phyloP scores from a whole-genome alignment of 2,113 vertebrate species.

The Cyrtonyx montezumae region DNA sequence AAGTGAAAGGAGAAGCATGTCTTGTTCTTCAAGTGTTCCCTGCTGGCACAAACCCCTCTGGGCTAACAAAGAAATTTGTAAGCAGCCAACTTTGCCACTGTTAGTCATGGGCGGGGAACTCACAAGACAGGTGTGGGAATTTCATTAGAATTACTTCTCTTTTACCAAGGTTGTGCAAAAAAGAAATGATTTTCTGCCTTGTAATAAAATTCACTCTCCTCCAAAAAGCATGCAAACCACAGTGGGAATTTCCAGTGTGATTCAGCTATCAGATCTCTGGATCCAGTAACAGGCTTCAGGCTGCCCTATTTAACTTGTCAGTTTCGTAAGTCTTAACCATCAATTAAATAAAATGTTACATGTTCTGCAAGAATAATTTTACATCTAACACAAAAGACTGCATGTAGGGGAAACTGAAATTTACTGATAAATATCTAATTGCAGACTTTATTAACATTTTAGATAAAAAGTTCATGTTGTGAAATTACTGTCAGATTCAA shows the following conservation, averaged over 20 bases:
- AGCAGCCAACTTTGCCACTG: neutral
- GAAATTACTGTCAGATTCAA: neutral
- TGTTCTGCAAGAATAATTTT: neutral
- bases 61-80: neutral
- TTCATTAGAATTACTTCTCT: neutral
- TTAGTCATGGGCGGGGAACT: neutral
- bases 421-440: neutral
- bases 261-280: neutral
- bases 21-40: neutral
- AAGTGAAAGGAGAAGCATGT: neutral
- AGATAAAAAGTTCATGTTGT: no score
- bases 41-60: neutral
- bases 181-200: neutral
- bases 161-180: slow-evolving; percentile 12
- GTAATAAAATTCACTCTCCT: neutral
- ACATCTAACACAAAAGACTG: neutral
- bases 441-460: neutral
- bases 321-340: neutral
- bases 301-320: neutral
- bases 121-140: neutral
- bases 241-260: neutral
- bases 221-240: neutral
- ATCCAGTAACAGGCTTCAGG: neutral
- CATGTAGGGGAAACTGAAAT: neutral
- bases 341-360: neutral